Percentiles rank a stretch among this genome's conserved stretches.
These are phyloP conservation scores for Steatornis caripensis DNA, from an alignment of 2,113 vertebrate genomes.

Conservation along the genomic window DNA sequence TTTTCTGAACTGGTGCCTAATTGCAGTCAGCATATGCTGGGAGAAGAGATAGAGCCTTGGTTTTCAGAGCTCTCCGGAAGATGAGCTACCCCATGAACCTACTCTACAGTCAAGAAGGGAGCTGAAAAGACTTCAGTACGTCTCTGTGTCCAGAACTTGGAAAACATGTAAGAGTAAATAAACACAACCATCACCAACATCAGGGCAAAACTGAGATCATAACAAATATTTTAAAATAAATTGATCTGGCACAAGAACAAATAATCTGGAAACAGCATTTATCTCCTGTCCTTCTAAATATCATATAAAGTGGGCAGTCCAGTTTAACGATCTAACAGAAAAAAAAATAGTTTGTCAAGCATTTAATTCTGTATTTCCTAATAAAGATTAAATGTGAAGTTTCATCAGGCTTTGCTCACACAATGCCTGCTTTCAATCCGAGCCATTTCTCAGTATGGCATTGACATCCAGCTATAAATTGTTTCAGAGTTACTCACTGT, in stretches of 20 bases:
- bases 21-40: constrained; percentile 57
- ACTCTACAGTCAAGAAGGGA: not conserved
- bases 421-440: constrained; percentile 34
- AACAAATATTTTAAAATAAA: not conserved
- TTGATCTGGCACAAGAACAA: not conserved
- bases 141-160: not conserved
- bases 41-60: constrained; percentile 14
- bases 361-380: constrained; percentile 1
- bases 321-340: not conserved
- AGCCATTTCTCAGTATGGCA: constrained; percentile 16
- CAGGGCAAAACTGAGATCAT: not conserved
- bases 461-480: constrained; percentile 8
- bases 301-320: not conserved
- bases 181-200: not conserved
- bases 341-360: not conserved
- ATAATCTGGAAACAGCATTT: not conserved
- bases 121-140: not conserved
- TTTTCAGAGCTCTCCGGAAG: constrained; percentile 8
- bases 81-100: not conserved
- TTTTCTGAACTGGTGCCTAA: constrained; percentile 58
- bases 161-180: not conserved
- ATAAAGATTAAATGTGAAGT: constrained; percentile 56
- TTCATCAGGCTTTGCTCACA: constrained; percentile 21
- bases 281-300: not conserved
- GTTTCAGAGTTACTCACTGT: not conserved